Evolutionary conservation across 1,140 invertebrate genomes (phyloP).

Genomic region (Cyphomyrmex costatus): DNA sequence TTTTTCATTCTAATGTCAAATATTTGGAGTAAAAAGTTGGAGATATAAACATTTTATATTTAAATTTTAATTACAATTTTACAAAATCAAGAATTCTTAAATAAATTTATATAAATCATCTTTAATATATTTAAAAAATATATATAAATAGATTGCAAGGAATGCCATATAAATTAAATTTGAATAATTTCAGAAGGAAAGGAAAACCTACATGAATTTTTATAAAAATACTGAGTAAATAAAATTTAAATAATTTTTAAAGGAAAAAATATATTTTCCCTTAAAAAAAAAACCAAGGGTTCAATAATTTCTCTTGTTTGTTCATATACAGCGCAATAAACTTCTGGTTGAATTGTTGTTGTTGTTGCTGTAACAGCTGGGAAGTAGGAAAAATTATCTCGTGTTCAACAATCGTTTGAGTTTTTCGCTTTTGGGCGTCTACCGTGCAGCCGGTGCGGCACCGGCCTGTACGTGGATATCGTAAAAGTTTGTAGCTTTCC

Average conservation of each 20-base stretch:
- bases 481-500: slow-evolving; percentile 39
- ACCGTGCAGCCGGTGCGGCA: not conserved
- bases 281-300: not conserved
- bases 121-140: slow-evolving; percentile 4
- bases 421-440: slow-evolving; percentile 29
- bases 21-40: not conserved
- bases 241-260: not conserved
- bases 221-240: not conserved
- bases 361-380: not conserved
- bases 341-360: not conserved
- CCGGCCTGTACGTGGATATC: slow-evolving; percentile 18
- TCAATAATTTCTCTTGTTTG: not conserved
- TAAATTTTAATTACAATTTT: slow-evolving; percentile 15
- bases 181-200: not conserved
- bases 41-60: slow-evolving; percentile 2
- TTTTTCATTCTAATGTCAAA: not conserved
- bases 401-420: slow-evolving; percentile 22
- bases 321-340: not conserved
- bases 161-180: not conserved
- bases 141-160: not conserved
- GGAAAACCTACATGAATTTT: not conserved
- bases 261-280: not conserved
- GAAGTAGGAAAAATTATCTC: slow-evolving; percentile 26
- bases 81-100: not conserved
- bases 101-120: not conserved